Evolutionary conservation across 2,113 vertebrate genomes (phyloP), one percentile per base, ranked within the genome.

Genomic region (Vimba vimba): DNA sequence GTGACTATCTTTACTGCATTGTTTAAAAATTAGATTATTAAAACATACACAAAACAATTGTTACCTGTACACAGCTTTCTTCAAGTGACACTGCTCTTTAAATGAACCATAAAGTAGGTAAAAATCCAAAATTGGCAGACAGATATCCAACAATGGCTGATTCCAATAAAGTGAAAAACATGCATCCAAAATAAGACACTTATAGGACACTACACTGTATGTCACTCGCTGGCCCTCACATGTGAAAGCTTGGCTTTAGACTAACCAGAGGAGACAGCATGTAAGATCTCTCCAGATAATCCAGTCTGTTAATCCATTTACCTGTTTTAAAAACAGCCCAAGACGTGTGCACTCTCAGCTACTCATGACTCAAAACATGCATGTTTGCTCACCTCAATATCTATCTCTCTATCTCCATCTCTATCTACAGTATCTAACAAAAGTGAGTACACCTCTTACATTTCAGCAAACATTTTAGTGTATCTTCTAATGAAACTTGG

Each of bases 231-330:
- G 79, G 25, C 7, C 13, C n/a, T 80, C 36, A 27, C 62, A 68
- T 30, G 45, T 52, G 79, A 69, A 55, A 25, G 50, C 23, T 59
- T 71, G 30, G 66, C 30, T 73, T 83, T 25, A 73, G 23, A 39
- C 25, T 83, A 59, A 83, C 23, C 33, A 83, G 23, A 59, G 68
- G 17, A 30, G 75, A 85, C 76, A 69, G 47, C 62, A 12, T 33
- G 30, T 66, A 69, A 85, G 1, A 30, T 69, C 84, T 52, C 13
- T 75, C 27, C 79, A 81, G 27, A 77, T 86, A 82, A 86, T 86
- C 85, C 52, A 50, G 4, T 25, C 33, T 25, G 82, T 36, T 86
- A 86, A 86, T 74, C 85, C 79, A 82, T 74, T 86, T 86, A 86
- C 23, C 57, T 82, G 71, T 79, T 64, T 86, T 75, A 82, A 66